These are phyloP conservation scores for Pterostichus madidus DNA, from an alignment of 2,888 invertebrate genomes.

Conservation along the genomic window DNA sequence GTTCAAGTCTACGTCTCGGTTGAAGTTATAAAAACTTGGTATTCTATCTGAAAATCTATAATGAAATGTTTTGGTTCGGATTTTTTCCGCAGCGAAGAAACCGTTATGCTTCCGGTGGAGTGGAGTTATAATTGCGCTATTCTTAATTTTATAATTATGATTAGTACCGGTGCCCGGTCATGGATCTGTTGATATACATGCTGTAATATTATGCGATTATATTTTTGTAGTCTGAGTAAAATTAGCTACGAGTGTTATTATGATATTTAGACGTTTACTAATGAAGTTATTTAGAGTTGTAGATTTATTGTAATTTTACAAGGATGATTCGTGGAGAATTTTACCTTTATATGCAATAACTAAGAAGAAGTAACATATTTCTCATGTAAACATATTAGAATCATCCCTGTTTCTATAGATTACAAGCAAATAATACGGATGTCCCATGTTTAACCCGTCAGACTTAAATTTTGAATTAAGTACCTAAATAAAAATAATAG, in stretches of 20 bases:
- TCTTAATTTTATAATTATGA: slow-evolving; percentile 50
- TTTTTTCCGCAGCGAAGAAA: slow-evolving; percentile 31
- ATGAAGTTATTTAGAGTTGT: background rate
- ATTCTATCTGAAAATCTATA: slow-evolving; percentile 30
- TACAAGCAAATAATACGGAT: too few relatives aligned
- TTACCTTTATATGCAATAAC: too few relatives aligned
- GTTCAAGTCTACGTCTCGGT: background rate
- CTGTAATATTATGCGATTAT: slow-evolving; percentile 23
- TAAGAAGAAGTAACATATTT: too few relatives aligned
- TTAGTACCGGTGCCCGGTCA: slow-evolving; percentile 34
- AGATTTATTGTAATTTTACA: too few relatives aligned
- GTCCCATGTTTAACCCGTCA: too few relatives aligned
- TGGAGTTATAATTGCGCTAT: slow-evolving; percentile 42
- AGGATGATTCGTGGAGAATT: too few relatives aligned
- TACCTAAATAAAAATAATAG: too few relatives aligned
- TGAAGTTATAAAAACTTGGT: background rate
- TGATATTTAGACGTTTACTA: background rate
- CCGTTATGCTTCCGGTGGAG: slow-evolving; percentile 57
- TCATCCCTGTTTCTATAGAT: too few relatives aligned
- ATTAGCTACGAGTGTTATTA: background rate
- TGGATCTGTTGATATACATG: slow-evolving; percentile 20
- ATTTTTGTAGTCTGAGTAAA: slow-evolving; percentile 26
- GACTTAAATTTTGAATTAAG: too few relatives aligned
- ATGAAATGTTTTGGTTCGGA: slow-evolving; percentile 9
- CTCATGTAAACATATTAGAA: too few relatives aligned